Percentiles rank a stretch among this genome's conserved stretches.
These are phyloP conservation scores for Tinea semifulvella DNA, from an alignment of 2,888 invertebrate species.

Conservation along the genomic window DNA sequence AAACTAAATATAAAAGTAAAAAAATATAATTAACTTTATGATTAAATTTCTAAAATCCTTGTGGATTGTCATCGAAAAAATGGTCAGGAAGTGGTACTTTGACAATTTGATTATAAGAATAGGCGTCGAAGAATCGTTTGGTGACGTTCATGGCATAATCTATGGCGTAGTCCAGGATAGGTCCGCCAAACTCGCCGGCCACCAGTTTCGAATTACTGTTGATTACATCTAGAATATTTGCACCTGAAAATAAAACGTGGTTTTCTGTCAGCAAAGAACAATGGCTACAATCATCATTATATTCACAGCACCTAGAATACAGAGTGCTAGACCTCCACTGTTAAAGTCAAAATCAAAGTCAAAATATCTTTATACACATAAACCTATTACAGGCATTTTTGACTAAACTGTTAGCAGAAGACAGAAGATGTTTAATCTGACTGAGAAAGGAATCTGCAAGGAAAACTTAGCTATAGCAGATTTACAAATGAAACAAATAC, in stretches of 20 bases:
- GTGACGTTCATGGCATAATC: conserved; percentile 59
- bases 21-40: not conserved
- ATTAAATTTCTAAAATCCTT: not conserved
- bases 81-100: conserved; percentile 48
- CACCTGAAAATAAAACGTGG: conserved; percentile 42
- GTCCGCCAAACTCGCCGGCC: conserved; percentile 55
- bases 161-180: conserved; percentile 56
- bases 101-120: conserved; percentile 52
- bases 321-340: too few species aligned
- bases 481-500: too few species aligned
- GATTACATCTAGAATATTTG: conserved; percentile 45
- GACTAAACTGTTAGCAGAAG: too few species aligned
- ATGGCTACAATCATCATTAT: too few species aligned
- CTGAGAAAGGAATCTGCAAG: too few species aligned
- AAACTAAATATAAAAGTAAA: not conserved
- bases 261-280: too few species aligned
- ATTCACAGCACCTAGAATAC: too few species aligned
- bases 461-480: too few species aligned
- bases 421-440: too few species aligned
- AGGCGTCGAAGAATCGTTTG: conserved; percentile 52
- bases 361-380: too few species aligned
- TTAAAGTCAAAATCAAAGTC: too few species aligned
- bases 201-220: conserved; percentile 53
- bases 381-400: too few species aligned
- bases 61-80: conserved; percentile 35